Evolutionary conservation across 2,113 vertebrate genomes (phyloP), one percentile per base, ranked within the genome.

Genomic region (Esox niger): DNA sequence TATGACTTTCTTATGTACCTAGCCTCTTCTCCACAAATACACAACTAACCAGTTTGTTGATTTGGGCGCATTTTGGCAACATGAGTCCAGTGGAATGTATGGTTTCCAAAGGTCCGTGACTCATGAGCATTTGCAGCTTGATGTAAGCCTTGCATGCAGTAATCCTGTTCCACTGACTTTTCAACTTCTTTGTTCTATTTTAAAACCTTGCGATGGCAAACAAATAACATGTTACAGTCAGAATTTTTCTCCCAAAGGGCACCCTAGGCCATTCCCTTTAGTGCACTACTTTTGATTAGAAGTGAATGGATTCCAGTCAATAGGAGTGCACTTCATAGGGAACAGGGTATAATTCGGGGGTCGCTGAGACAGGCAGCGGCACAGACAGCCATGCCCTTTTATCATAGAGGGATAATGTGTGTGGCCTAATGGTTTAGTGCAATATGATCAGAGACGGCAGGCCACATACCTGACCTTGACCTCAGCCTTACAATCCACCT

Each of bases 331-430:
- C n/a, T n/a, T n/a, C n/a, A n/a, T n/a, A n/a, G n/a, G n/a, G n/a
- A n/a, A n/a, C n/a, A n/a, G n/a, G n/a, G n/a, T n/a, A n/a, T n/a
- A n/a, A n/a, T n/a, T n/a, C n/a, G n/a, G n/a, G n/a, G n/a, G n/a
- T n/a, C n/a, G n/a, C n/a, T n/a, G n/a, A n/a, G n/a, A n/a, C n/a
- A n/a, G n/a, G n/a, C n/a, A n/a, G n/a, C n/a, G n/a, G n/a, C n/a
- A n/a, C 81, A 86, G 84, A 82, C 87, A 85, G 81, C 78, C 63
- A 25, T 66, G 79, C 78, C n/a, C 82, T 86, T 86, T 87, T 77
- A 86, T 82, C 76, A 76, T 68, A 1, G 66, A 38, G 67, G 64
- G 23, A n/a, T n/a, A 26, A 82, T 63, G 84, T n/a, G n/a, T n/a
- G n/a, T n/a, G n/a, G n/a, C n/a, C n/a, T n/a, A n/a, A 5, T 79